phyloP scores from a whole-genome alignment of 2,113 vertebrate species.

The Marcusenius ussheri region DNA sequence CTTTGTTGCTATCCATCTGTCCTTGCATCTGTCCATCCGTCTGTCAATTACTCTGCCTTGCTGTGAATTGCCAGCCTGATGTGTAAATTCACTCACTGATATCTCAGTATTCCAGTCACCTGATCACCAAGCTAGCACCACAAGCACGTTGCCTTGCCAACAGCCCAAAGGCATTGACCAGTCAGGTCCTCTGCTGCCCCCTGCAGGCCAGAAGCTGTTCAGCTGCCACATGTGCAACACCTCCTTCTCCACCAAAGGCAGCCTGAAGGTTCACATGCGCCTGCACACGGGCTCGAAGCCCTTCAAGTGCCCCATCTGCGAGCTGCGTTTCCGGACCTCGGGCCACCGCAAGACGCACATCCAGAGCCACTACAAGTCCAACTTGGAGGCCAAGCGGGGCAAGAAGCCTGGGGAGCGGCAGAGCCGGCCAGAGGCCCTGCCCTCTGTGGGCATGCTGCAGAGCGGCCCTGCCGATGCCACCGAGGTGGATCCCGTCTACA shows the following conservation, averaged over 20 bases:
- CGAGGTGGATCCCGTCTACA: constrained; percentile 71
- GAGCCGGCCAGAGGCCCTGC: constrained; percentile 65
- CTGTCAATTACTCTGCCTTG: not conserved
- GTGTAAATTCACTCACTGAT: not conserved
- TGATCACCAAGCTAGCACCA: not conserved
- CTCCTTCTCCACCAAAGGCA: constrained; percentile 95
- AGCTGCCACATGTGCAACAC: constrained; percentile 96
- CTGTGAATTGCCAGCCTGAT: not conserved
- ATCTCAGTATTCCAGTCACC: not conserved
- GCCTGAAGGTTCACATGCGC: constrained; percentile 98
- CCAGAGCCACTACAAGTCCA: constrained; percentile 80
- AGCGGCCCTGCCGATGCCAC: constrained; percentile 23
- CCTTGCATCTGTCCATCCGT: not conserved
- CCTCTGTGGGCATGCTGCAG: constrained; percentile 68
- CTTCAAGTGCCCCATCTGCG: constrained; percentile 95
- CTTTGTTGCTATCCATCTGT: not conserved
- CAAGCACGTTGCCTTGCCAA: not conserved
- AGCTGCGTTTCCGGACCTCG: constrained; percentile 90
- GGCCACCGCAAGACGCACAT: constrained; percentile 97
- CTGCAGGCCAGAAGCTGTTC: constrained; percentile 91
- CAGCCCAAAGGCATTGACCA: not conserved
- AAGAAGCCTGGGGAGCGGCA: constrained; percentile 56
- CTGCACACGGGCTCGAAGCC: constrained; percentile 95
- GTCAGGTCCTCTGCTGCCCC: not conserved
- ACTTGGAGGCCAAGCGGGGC: constrained; percentile 64